A percentile compares a stretch with the other conserved stretches of the same genome.
Conservation (phyloP, 2,888 invertebrate species). For the Melipona beecheii region DNA sequence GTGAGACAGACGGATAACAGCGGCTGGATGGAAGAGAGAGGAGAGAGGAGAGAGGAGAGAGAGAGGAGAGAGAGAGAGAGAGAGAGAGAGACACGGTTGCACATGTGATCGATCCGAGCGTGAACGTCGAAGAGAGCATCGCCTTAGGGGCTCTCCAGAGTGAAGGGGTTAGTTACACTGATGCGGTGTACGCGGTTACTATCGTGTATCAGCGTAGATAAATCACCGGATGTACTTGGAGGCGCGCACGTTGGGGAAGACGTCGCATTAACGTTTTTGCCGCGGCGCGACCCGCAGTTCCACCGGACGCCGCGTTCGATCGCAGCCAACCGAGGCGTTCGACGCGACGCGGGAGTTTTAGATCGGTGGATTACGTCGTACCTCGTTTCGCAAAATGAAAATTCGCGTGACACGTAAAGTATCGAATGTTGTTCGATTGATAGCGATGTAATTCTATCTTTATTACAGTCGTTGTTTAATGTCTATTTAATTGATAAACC, state of each 20-base stretch:
- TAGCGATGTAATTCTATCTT: not conserved
- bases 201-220: slow-evolving; percentile 73
- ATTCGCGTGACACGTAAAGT: not conserved
- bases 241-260: slow-evolving; percentile 63
- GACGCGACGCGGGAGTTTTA: not conserved
- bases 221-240: slow-evolving; percentile 72
- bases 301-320: slow-evolving; percentile 18
- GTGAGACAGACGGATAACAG: slow-evolving; percentile 34
- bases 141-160: slow-evolving; percentile 70
- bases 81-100: slow-evolving; percentile 38
- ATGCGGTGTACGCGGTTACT: slow-evolving; percentile 69
- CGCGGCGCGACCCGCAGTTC: slow-evolving; percentile 6
- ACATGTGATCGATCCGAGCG: slow-evolving; percentile 74
- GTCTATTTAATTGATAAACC: not conserved
- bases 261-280: slow-evolving; percentile 68
- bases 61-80: slow-evolving; percentile 40
- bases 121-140: slow-evolving; percentile 76
- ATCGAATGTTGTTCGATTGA: not conserved
- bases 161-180: slow-evolving; percentile 73
- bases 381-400: not conserved
- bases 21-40: slow-evolving; percentile 38
- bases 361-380: not conserved
- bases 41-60: slow-evolving; percentile 38
- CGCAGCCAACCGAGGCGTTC: not conserved
- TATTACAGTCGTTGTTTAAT: not conserved